Conservation (phyloP, 2,888 invertebrate species). For the Nasonia oneida region DNA sequence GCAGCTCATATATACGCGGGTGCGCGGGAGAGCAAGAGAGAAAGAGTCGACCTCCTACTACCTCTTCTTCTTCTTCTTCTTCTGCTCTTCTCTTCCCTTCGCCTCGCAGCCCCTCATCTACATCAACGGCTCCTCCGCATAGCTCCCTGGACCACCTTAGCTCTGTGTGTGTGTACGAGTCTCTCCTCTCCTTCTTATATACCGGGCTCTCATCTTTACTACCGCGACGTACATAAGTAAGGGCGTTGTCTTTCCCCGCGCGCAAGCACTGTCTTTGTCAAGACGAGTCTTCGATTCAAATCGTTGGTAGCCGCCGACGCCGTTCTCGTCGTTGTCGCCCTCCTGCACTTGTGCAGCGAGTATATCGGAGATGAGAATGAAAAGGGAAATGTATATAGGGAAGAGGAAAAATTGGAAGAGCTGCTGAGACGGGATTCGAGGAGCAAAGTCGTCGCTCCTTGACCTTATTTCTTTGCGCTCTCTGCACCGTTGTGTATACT, state of each 20-base stretch:
- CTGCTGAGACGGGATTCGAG: conserved; percentile 21
- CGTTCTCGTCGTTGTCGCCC: neutral
- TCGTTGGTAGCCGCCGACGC: neutral
- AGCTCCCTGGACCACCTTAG: conserved; percentile 46
- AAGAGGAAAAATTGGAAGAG: conserved; percentile 31
- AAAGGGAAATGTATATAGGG: neutral
- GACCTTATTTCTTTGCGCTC: conserved; percentile 55
- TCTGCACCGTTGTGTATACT: neutral
- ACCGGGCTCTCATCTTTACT: conserved; percentile 71
- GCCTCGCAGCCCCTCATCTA: conserved; percentile 43
- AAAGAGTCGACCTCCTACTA: conserved; percentile 28
- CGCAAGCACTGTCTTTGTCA: conserved; percentile 62
- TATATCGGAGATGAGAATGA: conserved; percentile 31
- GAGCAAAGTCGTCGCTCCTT: conserved; percentile 29
- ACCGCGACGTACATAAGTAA: conserved; percentile 71
- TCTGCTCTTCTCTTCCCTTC: neutral
- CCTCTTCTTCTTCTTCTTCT: conserved; percentile 2
- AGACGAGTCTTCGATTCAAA: conserved; percentile 56
- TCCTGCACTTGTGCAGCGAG: neutral
- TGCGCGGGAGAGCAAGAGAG: conserved; percentile 20
- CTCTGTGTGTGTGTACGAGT: neutral
- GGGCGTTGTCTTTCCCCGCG: conserved; percentile 77
- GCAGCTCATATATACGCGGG: neutral
- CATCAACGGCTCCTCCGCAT: conserved; percentile 63
- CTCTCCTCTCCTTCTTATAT: conserved; percentile 60